These are phyloP conservation scores for Psittacula derbiana DNA, from an alignment of 2,797 vertebrate species.

Conservation along the genomic window DNA sequence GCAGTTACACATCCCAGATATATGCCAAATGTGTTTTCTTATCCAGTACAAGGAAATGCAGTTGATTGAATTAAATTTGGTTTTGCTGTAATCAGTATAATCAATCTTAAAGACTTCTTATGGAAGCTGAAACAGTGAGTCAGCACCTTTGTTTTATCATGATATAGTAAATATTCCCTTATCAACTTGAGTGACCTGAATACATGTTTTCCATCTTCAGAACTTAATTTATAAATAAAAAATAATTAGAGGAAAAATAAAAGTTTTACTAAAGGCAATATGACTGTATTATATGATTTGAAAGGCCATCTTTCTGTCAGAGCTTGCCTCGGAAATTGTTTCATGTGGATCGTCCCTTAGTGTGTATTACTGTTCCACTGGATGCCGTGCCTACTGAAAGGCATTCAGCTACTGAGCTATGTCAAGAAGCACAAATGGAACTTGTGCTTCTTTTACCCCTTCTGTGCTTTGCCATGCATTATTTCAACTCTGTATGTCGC, in stretches of 20 bases:
- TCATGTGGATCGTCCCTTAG: neutral
- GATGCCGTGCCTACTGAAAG: accelerated
- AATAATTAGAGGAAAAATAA: neutral
- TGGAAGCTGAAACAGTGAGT: neutral
- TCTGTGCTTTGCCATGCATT: neutral
- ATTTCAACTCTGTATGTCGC: neutral
- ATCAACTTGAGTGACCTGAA: neutral
- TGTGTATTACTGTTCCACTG: accelerated
- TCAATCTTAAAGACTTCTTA: neutral
- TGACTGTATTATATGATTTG: neutral
- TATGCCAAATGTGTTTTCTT: neutral
- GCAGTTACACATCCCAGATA: neutral
- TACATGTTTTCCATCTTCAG: neutral
- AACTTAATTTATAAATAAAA: neutral
- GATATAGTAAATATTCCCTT: neutral
- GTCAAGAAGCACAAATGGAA: neutral
- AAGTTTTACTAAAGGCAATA: neutral
- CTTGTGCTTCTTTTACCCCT: neutral
- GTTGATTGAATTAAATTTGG: neutral
- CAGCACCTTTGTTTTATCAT: neutral
- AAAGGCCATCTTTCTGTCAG: neutral
- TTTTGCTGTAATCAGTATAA: neutral
- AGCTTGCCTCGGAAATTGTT: neutral
- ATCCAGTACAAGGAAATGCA: neutral
- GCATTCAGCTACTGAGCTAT: neutral